Evolutionary conservation across 2,113 vertebrate genomes (phyloP), one percentile per base, ranked within the genome.

Genomic region (Pionites leucogaster): DNA sequence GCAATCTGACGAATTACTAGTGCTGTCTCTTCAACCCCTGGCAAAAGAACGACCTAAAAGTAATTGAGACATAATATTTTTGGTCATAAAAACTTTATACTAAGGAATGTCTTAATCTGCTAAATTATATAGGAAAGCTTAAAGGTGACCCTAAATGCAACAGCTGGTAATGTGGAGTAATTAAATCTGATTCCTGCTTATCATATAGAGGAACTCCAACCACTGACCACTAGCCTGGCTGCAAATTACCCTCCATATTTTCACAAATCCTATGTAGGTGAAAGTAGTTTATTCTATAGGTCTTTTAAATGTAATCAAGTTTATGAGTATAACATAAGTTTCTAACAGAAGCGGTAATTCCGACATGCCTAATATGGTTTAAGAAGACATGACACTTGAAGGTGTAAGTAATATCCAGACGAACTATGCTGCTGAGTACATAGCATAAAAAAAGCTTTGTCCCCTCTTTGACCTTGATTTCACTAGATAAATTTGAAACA

Each of bases 1-100:
- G 98, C 98, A 97, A 99, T 99, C 93, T 97, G 98, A 78, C 98
- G 98, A 96, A 99, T 98, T 93, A 98, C 91, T 67, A 96, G 57
- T 44, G 98, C 98, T 42, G 99, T 95, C 69, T 99, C 98, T 91
- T 97, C 96, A 82, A 98, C 84, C 49, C 99, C 98, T 17, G 98
- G 97, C 10, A 82, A 84, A 82, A 99, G 97, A 94, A 98, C 82
- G 85, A 99, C 98, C 99, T 99, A 96, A 83, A 92, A 97, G 92
- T 28, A 92, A 92, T 29, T 29, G 92, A 92, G 24, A 67, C 28
- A 70, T 53, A 41, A 55, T 49, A 83, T 62, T 84, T 94, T 93
- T 93, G 60, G 57, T 81, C 88, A 92, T 49, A 95, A 60, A 22
- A 22, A 13, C 55, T 8, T 76, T 84, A 42, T 25, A 59, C n/a